Conservation (phyloP, 2,113 vertebrate species). For the Colossoma macropomum region DNA sequence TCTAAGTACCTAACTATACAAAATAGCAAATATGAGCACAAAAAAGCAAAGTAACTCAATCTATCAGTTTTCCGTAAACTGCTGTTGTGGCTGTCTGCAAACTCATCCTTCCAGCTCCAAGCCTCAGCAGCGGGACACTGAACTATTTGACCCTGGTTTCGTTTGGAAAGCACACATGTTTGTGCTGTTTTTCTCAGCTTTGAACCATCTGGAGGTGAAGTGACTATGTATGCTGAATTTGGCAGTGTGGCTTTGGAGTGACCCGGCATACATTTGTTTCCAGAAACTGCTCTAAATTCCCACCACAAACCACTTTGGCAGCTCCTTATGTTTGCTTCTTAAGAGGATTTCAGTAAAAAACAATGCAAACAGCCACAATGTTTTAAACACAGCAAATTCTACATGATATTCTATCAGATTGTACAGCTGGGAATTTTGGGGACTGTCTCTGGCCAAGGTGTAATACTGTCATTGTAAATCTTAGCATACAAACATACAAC, state of each 20-base stretch:
- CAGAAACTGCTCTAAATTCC: conserved; percentile 6
- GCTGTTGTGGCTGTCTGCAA: no score
- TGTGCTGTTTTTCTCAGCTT: background rate
- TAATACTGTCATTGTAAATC: no score
- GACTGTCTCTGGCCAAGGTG: background rate
- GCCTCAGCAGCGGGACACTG: no score
- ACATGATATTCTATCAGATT: background rate
- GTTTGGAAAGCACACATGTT: background rate
- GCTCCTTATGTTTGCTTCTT: conserved; percentile 22
- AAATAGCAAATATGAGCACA: no score
- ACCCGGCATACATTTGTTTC: background rate
- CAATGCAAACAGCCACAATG: background rate
- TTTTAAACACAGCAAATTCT: background rate
- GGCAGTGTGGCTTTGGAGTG: background rate
- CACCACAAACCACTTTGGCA: conserved; percentile 1
- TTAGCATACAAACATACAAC: no score
- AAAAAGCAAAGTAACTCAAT: no score
- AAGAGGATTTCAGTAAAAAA: conserved; percentile 19
- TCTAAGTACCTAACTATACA: no score
- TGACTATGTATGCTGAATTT: background rate
- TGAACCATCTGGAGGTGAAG: background rate
- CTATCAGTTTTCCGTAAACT: no score
- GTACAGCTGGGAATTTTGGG: background rate
- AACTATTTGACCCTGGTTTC: background rate
- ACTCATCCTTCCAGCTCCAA: no score